phyloP scores from a whole-genome alignment of 2,113 vertebrate genomes.

The Apaloderma vittatum region DNA sequence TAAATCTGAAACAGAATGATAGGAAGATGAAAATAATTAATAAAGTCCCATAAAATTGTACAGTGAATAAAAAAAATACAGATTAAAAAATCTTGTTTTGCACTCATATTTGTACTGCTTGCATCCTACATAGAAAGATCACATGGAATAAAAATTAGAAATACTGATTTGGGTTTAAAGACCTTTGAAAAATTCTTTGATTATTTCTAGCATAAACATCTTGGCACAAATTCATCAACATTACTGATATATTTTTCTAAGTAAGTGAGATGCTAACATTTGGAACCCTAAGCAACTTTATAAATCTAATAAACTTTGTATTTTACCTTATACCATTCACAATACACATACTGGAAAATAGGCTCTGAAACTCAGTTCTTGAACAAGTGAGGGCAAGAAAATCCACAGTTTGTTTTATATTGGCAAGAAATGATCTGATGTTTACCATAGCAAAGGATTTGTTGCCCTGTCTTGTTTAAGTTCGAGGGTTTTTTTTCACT shows the following conservation, averaged over 20 bases:
- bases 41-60: background rate
- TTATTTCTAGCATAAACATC: background rate
- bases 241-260: background rate
- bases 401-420: background rate
- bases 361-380: background rate
- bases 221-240: background rate
- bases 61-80: background rate
- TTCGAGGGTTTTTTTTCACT: background rate
- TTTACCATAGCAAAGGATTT: background rate
- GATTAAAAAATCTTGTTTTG: background rate
- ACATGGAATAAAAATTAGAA: background rate
- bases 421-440: background rate
- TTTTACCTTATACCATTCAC: background rate
- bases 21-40: background rate
- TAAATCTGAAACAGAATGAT: background rate
- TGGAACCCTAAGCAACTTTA: background rate
- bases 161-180: background rate
- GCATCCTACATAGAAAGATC: background rate
- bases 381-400: background rate
- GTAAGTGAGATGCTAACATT: background rate
- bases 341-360: background rate
- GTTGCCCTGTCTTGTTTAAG: background rate
- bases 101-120: background rate
- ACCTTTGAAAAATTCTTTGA: background rate
- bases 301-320: background rate